phyloP scores from a whole-genome alignment of 2,797 vertebrate genomes.

The Spinus olivaceus region DNA sequence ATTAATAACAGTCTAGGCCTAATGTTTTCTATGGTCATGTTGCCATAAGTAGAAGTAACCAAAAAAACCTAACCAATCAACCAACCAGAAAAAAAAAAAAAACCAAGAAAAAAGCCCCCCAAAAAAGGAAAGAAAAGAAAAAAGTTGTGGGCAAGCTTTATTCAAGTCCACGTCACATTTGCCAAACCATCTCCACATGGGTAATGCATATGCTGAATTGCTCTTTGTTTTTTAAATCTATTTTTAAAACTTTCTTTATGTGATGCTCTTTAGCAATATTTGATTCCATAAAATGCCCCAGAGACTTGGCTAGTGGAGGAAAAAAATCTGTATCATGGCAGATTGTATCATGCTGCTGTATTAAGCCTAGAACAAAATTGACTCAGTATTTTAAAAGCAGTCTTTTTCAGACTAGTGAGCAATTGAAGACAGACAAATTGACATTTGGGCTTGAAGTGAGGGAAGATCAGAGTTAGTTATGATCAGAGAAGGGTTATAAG shows the following conservation, averaged over 20 bases:
- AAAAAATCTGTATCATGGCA: not conserved
- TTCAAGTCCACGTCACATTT: slow-evolving; percentile 15
- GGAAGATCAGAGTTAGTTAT: not conserved
- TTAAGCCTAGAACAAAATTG: not conserved
- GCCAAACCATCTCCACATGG: slow-evolving; percentile 23
- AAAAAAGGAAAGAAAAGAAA: not conserved
- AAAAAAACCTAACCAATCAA: not conserved
- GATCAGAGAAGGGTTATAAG: not conserved
- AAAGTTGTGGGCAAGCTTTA: not conserved
- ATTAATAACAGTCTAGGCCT: not conserved
- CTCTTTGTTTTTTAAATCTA: slow-evolving; percentile 16
- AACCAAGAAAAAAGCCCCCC: not conserved
- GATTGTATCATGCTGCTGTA: not conserved
- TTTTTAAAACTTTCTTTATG: slow-evolving; percentile 18
- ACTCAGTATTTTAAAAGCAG: not conserved
- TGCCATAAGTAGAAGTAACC: not conserved
- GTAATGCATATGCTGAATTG: slow-evolving; percentile 7
- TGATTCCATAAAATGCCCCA: not conserved
- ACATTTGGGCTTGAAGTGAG: not conserved
- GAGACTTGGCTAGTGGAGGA: not conserved
- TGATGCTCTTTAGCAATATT: not conserved
- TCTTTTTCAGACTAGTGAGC: not conserved
- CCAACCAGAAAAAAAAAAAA: not conserved
- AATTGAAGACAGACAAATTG: not conserved
- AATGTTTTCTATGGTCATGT: not conserved